Evolutionary conservation across 2,888 invertebrate genomes (phyloP), one percentile per base, ranked within the genome.

Genomic region (Drosophila picticornis): DNA sequence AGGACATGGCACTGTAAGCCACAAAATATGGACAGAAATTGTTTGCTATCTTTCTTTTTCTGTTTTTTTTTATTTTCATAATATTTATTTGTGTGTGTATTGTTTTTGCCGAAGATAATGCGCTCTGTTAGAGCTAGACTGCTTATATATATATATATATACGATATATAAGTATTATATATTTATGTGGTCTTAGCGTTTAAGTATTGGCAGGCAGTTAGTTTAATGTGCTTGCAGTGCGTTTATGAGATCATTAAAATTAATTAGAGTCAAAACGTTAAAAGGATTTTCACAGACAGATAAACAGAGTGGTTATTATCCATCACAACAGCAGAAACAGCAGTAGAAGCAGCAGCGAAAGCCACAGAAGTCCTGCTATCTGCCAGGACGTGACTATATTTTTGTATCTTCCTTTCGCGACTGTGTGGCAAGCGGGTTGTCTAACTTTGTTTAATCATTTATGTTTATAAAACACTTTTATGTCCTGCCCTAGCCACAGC

Each of bases 211-310:
- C 73, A 83, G 67, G 60, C 73, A 63, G 81, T 76, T 52, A 50
- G 74, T 74, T 72, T 55, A 69, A 63, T 72, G 63, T 58, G 68
- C 72, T 70, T 69, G 50, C 68, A 61, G 64, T 72, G 79, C 75
- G 79, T 74, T 91, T 84, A 80, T 80, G 74, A 74, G 78, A 80
- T 87, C 84, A 91, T 91, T 91, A 91, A 91, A 91, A 91, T 89
- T 91, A 91, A 91, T 91, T 90, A 87, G 84, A 88, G 86, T 86
- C 82, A 83, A 83, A 85, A 86, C 86, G 81, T 74, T 79, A 83
- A 87, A 84, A 86, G 80, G 79, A 86, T 83, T 82, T 79, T 81
- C 73, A 48, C 50, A 58, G 61, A 60, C 61, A 61, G 52, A 40
- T 31, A 38, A 29, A 53, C 51, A 38, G 56, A 64, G 40, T 58